A percentile compares a stretch with the other conserved stretches of the same genome.
These are phyloP conservation scores for Lynx canadensis DNA, from an alignment of 2,113 vertebrate species.

Conservation along the genomic window DNA sequence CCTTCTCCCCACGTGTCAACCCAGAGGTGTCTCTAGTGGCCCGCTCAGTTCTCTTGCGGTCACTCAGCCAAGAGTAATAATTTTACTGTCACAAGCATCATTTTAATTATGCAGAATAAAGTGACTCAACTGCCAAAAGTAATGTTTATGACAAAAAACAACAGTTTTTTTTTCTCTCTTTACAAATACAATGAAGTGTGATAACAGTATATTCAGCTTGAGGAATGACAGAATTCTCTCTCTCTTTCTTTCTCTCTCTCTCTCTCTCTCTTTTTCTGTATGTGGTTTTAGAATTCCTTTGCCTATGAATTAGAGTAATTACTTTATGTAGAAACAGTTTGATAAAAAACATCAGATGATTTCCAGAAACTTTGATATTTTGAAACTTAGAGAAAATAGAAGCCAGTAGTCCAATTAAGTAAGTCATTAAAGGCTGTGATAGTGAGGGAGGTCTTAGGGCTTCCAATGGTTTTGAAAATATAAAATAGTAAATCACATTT, in stretches of 20 bases:
- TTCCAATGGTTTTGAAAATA: slow-evolving; percentile 34
- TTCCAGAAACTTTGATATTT: slow-evolving; percentile 4
- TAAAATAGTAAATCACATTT: slow-evolving; percentile 35
- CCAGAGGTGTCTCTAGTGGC: neutral
- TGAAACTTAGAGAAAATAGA: slow-evolving; percentile 25
- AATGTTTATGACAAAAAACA: slow-evolving; percentile 56
- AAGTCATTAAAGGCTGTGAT: slow-evolving; percentile 45
- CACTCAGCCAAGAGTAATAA: neutral
- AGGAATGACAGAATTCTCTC: neutral
- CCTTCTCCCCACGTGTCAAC: neutral
- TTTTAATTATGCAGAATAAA: slow-evolving; percentile 46
- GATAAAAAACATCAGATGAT: slow-evolving; percentile 38
- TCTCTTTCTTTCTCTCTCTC: neutral
- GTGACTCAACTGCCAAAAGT: slow-evolving; percentile 54
- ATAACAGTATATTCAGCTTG: slow-evolving; percentile 30
- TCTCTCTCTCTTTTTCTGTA: neutral
- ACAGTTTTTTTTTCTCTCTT: neutral
- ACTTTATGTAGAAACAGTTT: slow-evolving; percentile 42
- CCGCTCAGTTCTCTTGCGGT: slow-evolving; percentile 34
- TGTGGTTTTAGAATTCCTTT: slow-evolving; percentile 47
- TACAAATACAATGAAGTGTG: slow-evolving; percentile 66
- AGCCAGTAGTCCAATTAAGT: slow-evolving; percentile 42
- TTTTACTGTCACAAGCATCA: slow-evolving; percentile 30
- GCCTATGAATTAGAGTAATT: slow-evolving; percentile 52
- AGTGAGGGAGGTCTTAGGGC: neutral